phyloP scores from a whole-genome alignment of 2,797 vertebrate genomes.

The Macropus fuliginosus region DNA sequence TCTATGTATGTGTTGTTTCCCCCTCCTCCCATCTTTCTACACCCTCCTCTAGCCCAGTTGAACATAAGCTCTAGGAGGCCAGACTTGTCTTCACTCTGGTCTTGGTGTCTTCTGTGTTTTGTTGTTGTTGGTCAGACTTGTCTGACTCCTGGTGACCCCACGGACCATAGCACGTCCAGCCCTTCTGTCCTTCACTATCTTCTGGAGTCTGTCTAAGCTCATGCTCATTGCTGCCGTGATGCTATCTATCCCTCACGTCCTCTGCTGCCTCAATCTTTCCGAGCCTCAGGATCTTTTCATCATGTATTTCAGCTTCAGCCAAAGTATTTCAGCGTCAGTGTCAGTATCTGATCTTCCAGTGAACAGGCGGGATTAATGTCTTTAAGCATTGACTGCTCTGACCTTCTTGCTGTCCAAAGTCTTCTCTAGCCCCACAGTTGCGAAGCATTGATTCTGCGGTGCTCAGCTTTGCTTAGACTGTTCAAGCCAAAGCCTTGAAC shows the following conservation, averaged over 20 bases:
- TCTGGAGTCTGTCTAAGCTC: no score
- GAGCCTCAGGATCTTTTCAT: no score
- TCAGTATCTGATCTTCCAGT: neutral
- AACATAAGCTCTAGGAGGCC: neutral
- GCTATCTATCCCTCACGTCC: no score
- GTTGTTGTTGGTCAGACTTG: no score
- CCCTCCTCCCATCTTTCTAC: neutral
- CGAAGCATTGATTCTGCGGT: no score
- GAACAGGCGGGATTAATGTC: rapidly evolving
- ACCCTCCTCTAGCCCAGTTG: no score
- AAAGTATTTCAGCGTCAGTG: neutral
- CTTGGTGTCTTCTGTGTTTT: neutral
- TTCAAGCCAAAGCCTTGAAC: neutral
- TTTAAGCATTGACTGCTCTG: neutral
- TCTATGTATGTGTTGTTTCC: no score
- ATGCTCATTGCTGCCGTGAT: no score
- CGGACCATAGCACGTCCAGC: no score
- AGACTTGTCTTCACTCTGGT: neutral
- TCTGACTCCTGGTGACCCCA: no score
- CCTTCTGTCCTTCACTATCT: no score
- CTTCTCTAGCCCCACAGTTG: neutral
- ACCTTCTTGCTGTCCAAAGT: neutral
- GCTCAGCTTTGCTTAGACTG: neutral
- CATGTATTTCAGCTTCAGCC: neutral
- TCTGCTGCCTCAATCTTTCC: no score